A percentile compares a stretch with the other conserved stretches of the same genome.
phyloP scores from a whole-genome alignment of 2,888 invertebrate species.

The Xestia rhomboidea region DNA sequence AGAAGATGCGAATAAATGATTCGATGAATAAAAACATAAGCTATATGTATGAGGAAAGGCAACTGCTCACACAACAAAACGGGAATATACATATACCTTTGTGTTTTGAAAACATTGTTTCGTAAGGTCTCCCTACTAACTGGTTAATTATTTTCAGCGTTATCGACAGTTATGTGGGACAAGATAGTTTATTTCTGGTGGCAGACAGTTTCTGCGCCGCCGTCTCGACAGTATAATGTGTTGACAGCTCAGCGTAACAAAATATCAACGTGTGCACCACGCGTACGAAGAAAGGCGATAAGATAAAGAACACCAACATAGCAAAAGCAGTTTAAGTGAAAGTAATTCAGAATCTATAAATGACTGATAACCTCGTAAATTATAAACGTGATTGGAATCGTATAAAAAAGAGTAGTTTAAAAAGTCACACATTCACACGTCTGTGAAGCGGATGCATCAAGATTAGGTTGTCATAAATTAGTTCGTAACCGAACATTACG shows the following conservation, averaged over 20 bases:
- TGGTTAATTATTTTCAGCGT: constrained; percentile 75
- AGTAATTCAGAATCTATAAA: constrained; percentile 46
- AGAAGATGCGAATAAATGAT: constrained; percentile 42
- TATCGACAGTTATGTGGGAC: constrained; percentile 83
- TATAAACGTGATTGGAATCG: constrained; percentile 9
- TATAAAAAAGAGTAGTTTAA: constrained; percentile 19
- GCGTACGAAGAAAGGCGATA: constrained; percentile 60
- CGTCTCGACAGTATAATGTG: constrained; percentile 67
- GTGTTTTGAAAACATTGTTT: constrained; percentile 67
- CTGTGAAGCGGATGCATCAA: constrained; percentile 26
- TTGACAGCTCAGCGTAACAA: constrained; percentile 71
- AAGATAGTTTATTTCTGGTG: constrained; percentile 82
- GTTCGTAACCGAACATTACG: constrained; percentile 60
- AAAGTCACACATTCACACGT: constrained; percentile 31
- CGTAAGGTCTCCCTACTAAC: constrained; percentile 71
- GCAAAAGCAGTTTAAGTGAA: constrained; percentile 53
- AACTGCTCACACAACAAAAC: constrained; percentile 43
- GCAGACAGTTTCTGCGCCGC: constrained; percentile 75
- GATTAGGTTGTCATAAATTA: constrained; percentile 52
- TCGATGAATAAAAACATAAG: constrained; percentile 36
- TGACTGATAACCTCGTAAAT: constrained; percentile 17
- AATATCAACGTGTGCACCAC: constrained; percentile 60
- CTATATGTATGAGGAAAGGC: constrained; percentile 23
- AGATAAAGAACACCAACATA: constrained; percentile 60
- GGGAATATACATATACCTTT: constrained; percentile 10